phyloP scores from a whole-genome alignment of 1,140 invertebrate genomes.

The Drosophila kikkawai region DNA sequence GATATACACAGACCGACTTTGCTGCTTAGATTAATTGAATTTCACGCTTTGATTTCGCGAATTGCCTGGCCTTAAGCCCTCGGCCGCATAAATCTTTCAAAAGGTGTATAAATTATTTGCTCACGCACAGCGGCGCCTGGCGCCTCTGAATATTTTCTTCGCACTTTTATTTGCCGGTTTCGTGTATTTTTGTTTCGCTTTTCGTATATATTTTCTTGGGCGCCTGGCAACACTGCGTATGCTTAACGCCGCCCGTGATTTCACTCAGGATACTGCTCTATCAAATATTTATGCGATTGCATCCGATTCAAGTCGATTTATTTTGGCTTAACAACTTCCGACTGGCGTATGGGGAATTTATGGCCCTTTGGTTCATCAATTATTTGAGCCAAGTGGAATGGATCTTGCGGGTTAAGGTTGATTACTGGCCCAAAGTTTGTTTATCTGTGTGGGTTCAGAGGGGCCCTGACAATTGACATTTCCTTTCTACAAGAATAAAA shows the following conservation, averaged over 20 bases:
- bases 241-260: conserved; percentile 65
- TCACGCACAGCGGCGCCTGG: conserved; percentile 61
- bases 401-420: conserved; percentile 16
- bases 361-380: conserved; percentile 65
- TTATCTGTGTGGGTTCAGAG: background rate
- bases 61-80: conserved; percentile 47
- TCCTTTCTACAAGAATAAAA: conserved; percentile 11
- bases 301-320: conserved; percentile 74
- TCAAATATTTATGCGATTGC: conserved; percentile 79
- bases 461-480: conserved; percentile 5
- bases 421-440: conserved; percentile 5
- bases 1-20: background rate
- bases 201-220: conserved; percentile 18
- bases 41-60: conserved; percentile 79
- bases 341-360: conserved; percentile 51
- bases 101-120: conserved; percentile 79
- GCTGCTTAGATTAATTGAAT: conserved; percentile 80
- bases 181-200: conserved; percentile 10
- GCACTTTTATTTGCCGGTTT: conserved; percentile 35
- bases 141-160: conserved; percentile 40
- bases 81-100: conserved; percentile 77
- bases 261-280: conserved; percentile 50
- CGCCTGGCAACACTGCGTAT: conserved; percentile 65
- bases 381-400: conserved; percentile 53
- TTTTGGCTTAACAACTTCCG: conserved; percentile 70